Evolutionary conservation across 2,113 vertebrate genomes (phyloP), one percentile per base, ranked within the genome.

Genomic region (Solea solea): DNA sequence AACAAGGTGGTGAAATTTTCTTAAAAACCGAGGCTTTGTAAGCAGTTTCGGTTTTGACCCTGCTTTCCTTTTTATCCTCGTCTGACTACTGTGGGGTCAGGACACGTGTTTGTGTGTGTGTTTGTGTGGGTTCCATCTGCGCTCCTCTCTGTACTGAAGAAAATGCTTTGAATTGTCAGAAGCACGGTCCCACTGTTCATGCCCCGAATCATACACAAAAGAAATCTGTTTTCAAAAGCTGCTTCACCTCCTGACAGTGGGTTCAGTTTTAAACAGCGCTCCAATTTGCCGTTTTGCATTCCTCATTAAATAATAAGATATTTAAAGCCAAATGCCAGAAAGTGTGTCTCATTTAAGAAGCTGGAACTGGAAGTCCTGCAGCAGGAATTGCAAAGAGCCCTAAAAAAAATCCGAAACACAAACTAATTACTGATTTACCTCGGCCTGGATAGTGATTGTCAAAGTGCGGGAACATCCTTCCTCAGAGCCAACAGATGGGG

Each of bases 91-190:
- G 40, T 63, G 15, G 15, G 25, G 46, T 48, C 39, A n/a, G 51
- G 48, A 62, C 45, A 6, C 5, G 34, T 34, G 34, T 4, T 4
- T 34, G 34, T 34, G 34, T 34, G 34, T 34, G 34, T 4, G 34
- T 34, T 2, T 34, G 34, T 34, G 34, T 34, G 34, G 34, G 34
- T 34, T 49, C 42, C 39, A 6, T 64, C 49, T 72, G 78, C 8
- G 7, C 5, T 9, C 27, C 55, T 34, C 42, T 54, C 28, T 41
- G 40, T 27, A 41, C 14, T 48, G 51, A 16, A 9, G 8, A 15
- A 67, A 49, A 54, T 11, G 34, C n/a, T 44, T 52, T 69, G 27
- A 57, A 50, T 58, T 75, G 65, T 63, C 5, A 16, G 9, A 74
- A 52, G 45, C 27, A 25, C 44, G 53, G 41, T 56, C 40, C 15